Base-by-base conservation (phyloP, 2,797 vertebrate species). In the Lepus oiostolus region DNA sequence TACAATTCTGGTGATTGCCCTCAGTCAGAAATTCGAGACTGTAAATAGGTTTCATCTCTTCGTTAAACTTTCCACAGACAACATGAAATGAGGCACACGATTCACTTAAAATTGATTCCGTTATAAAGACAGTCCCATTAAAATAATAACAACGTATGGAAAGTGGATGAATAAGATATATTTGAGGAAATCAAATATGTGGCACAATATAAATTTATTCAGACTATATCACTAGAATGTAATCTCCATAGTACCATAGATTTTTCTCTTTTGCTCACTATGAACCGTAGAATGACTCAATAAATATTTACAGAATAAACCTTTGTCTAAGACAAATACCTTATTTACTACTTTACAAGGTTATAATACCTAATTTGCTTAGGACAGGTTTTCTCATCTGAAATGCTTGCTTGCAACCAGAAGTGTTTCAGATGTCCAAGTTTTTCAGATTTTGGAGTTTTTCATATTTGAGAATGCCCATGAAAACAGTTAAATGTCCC, bases 71-170 rank as follows among this genome's bases (percentile, higher is more conserved):
- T 88, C 47, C 47, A 60, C 68, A 82, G 60, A 77, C 50, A 95
- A 80, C 16, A 35, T 86, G 42, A 83, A 24, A 75, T 85, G 58
- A 86, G 60, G 32, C 32, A 65, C 17, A 85, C 10, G 62, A 52
- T 90, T 93, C 62, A 92, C 58, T 95, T 85, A 88, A 76, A 67
- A 75, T 26, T 94, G 35, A 76, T 86, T 91, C 93, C 38, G 82
- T 94, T 80, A 65, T 88, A 79, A 91, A 80, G 28, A 83, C 14
- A 82, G n/a, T 12, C 13, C n/a, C 58, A 38, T 95, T 93, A 90
- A 95, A 95, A 86, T 77, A 94, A 86, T 71, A 86, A 19, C 5
- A 77, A 54, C 82, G 92, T 90, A 76, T 81, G n/a, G 7, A 90
- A 38, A 88, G 30, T 95, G 28, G 19, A 19, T 63, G 38, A 93